Conservation (phyloP, 2,113 vertebrate species). For the Gila orcuttii region DNA sequence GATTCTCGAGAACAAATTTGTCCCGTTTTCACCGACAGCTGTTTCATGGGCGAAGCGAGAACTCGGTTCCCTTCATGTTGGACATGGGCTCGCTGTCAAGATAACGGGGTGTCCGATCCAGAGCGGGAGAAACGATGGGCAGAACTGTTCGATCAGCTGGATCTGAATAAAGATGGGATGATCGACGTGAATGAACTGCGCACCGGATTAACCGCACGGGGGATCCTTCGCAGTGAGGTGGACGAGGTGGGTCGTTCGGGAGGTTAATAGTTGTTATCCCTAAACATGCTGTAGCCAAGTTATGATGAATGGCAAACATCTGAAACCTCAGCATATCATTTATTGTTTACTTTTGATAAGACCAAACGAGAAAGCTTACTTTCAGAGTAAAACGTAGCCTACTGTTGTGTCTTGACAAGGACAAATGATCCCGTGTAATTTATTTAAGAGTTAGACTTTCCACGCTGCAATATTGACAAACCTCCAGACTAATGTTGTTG, state of each 20-base stretch:
- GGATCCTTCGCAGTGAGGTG: slow-evolving; percentile 65
- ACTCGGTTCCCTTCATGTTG: slow-evolving; percentile 39
- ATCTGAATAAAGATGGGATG: slow-evolving; percentile 83
- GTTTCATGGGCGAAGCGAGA: slow-evolving; percentile 67
- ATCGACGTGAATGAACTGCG: slow-evolving; percentile 81
- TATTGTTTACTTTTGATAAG: background rate
- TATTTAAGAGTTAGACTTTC: slow-evolving; percentile 37
- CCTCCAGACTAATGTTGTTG: background rate
- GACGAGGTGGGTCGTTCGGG: slow-evolving; percentile 70
- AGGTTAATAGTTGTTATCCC: background rate
- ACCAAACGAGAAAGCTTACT: background rate
- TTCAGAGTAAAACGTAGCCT: background rate
- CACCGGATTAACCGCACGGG: slow-evolving; percentile 75
- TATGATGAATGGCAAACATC: background rate
- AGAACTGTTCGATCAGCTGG: slow-evolving; percentile 83
- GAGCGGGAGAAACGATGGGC: slow-evolving; percentile 75
- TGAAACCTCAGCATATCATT: background rate
- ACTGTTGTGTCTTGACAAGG: background rate
- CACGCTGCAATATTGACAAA: slow-evolving; percentile 22
- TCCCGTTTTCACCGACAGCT: background rate
- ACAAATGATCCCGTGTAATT: slow-evolving; percentile 41
- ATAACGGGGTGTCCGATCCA: slow-evolving; percentile 61
- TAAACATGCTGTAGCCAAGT: background rate
- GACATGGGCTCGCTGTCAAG: slow-evolving; percentile 52
- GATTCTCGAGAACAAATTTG: background rate